Conservation (phyloP, 2,797 vertebrate genomes). For the Pangasius krempfi region DNA sequence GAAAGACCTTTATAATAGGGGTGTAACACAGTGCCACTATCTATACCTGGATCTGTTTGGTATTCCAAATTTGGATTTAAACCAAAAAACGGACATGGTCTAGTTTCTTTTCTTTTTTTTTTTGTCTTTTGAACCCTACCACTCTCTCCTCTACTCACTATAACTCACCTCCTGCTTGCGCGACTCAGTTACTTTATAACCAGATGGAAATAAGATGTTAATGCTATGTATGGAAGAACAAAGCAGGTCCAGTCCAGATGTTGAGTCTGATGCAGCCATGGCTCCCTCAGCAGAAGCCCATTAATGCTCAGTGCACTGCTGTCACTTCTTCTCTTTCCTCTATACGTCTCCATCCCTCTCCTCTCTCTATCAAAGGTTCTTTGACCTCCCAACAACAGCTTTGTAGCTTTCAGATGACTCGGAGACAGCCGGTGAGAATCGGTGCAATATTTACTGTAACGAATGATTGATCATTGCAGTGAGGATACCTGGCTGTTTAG, state of each 20-base stretch:
- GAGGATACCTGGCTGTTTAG: constrained; percentile 34
- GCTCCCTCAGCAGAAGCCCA: background rate
- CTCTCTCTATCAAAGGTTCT: constrained; percentile 26
- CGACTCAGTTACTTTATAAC: background rate
- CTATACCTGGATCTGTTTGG: background rate
- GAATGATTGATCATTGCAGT: constrained; percentile 51
- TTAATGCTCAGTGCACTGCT: background rate
- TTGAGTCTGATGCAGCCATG: background rate
- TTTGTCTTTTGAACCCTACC: background rate
- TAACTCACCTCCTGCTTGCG: background rate
- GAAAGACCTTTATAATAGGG: constrained; percentile 1
- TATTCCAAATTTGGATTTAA: background rate
- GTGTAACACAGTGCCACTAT: background rate
- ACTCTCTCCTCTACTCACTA: background rate
- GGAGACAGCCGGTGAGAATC: background rate
- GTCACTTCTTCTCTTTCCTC: constrained; percentile 15
- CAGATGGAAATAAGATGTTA: constrained; percentile 33
- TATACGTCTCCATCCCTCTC: background rate
- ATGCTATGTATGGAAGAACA: constrained; percentile 20
- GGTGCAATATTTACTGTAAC: constrained; percentile 39
- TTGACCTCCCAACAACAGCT: constrained; percentile 26
- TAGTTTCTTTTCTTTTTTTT: background rate
- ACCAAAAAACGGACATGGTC: background rate
- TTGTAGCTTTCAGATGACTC: constrained; percentile 32
- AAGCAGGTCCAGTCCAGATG: constrained; percentile 20